Evolutionary conservation across 2,113 vertebrate genomes (phyloP).

Genomic region (Neofelis nebulosa): DNA sequence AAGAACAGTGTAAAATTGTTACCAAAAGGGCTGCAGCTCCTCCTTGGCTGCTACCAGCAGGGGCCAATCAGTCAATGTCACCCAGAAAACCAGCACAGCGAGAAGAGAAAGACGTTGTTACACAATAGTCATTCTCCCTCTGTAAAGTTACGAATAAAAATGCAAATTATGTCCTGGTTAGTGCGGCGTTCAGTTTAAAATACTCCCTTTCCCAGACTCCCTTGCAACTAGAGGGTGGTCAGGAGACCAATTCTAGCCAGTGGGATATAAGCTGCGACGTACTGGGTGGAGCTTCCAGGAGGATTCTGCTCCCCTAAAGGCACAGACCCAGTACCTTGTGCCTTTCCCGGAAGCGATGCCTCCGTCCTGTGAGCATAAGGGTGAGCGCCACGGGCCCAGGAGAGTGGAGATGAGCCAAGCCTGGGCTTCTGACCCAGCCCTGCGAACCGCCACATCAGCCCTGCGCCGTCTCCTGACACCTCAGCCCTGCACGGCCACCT

Average conservation of each 20-base stretch:
- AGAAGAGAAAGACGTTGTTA: neutral
- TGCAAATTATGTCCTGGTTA: no score
- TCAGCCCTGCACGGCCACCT: neutral
- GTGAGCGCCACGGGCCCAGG: neutral
- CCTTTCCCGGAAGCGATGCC: neutral
- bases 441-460: neutral
- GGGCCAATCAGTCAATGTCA: neutral
- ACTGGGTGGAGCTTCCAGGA: neutral
- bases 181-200: neutral
- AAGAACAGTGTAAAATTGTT: neutral
- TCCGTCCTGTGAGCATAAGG: neutral
- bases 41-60: neutral
- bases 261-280: neutral
- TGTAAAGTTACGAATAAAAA: neutral
- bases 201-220: neutral
- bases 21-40: no score
- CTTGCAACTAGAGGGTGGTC: neutral
- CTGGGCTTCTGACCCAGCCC: neutral
- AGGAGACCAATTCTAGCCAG: neutral
- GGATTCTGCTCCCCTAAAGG: neutral
- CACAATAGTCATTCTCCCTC: neutral
- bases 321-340: neutral
- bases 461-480: neutral
- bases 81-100: neutral
- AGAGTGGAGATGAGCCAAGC: neutral